Base-by-base conservation (phyloP, 2,113 vertebrate genomes). In the Apistogramma diplotaenia region DNA sequence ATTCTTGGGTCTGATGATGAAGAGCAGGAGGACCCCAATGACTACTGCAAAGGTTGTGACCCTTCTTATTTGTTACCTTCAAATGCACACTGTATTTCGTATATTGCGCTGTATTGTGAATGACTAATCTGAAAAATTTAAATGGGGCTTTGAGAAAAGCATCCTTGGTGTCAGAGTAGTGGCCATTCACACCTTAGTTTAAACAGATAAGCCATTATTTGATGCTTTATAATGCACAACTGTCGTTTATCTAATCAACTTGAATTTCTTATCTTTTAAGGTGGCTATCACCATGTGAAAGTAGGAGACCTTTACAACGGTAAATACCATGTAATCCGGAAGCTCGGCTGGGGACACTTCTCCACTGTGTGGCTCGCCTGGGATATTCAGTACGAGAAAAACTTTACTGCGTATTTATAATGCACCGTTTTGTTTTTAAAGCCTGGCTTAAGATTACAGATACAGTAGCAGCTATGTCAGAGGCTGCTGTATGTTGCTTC, bases 1-100 rank as follows among this genome's bases (percentile, higher is more conserved):
- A 99, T 99, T 86, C 93, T 99, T 35, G 98, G 98, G 15, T 99
- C 98, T n/a, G 98, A 99, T 79, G 98, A 99, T 54, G 98, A 99
- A 67, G 98, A 99, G 76, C 98, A 99, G 87, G 98, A 99, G 85
- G 98, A 99, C 85, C 98, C 98, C 12, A 97, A 97, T 74, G 98
- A 99, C 93, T 99, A 99, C 89, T 99, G 98, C 89, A 99, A 98
- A 96, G 98, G 98, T 97, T 97, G 71, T 90, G 56, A 70, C 56
- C 8, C 5, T 3, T 53, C 54, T 79, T 54, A 33, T 21, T 54
- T 3, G 25, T 6, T 49, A 9, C 40, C 4, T 57, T 78, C 31
- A 23, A 5, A n/a, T 37, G 21, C 37, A 43, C n/a, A 6, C 3
- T 51, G 3, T 21, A 31, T 37, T 37, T 2, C 8, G 10, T 37